phyloP scores from a whole-genome alignment of 1,140 invertebrate species.

The Platyscapa corneri region DNA sequence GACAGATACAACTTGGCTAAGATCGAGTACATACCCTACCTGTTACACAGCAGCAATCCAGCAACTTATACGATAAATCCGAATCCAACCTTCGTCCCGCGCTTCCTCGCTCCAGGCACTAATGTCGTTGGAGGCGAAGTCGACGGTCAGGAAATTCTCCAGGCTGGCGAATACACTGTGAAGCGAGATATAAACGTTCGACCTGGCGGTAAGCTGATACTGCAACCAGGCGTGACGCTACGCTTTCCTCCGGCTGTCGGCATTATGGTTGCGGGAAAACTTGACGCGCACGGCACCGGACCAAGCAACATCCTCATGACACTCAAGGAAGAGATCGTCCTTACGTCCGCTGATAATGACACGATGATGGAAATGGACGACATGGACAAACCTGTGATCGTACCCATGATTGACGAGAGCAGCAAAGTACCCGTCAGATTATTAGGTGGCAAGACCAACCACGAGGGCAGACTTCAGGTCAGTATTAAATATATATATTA shows the following conservation, averaged over 20 bases:
- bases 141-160: conserved; percentile 87
- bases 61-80: conserved; percentile 84
- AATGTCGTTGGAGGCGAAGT: conserved; percentile 90
- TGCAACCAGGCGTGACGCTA: conserved; percentile 91
- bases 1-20: conserved; percentile 94
- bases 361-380: conserved; percentile 69
- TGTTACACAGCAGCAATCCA: conserved; percentile 89
- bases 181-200: conserved; percentile 93
- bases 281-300: conserved; percentile 86
- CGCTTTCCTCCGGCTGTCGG: conserved; percentile 93
- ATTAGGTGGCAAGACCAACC: conserved; percentile 82
- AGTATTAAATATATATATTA: conserved; percentile 24
- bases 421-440: conserved; percentile 81
- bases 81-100: conserved; percentile 83
- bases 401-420: conserved; percentile 69
- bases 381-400: conserved; percentile 66
- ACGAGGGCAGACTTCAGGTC: conserved; percentile 88
- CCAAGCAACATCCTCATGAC: conserved; percentile 87
- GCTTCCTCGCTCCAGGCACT: conserved; percentile 81
- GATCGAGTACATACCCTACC: conserved; percentile 89
- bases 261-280: conserved; percentile 95
- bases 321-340: conserved; percentile 82
- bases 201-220: conserved; percentile 88
- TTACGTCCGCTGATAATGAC: conserved; percentile 78
- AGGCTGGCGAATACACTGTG: conserved; percentile 88